Evolutionary conservation across 2,888 invertebrate genomes (phyloP), one percentile per base, ranked within the genome.

Genomic region (Auanema freiburgensis): DNA sequence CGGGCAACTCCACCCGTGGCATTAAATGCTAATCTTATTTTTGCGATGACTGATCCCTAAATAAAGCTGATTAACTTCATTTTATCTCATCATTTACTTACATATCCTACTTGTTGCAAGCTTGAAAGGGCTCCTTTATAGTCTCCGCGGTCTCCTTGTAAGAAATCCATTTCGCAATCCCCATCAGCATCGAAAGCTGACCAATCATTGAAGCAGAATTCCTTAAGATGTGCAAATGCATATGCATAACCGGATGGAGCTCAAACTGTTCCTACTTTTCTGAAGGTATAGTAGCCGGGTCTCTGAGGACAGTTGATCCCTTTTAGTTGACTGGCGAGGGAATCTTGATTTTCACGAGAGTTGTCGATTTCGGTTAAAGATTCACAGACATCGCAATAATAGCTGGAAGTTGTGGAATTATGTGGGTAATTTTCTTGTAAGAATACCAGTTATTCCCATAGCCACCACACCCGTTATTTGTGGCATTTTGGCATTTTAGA

Each of bases 191-290:
- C 83, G 59, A 83, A 79, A 1, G 79, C 76, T 2, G 72, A 61
- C 83, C 83, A 83, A 57, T 83, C 83, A 63, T 83, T 83, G 70
- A 83, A 81, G 60, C 83, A 83, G 59, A 83, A 83, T 40, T 82
- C 79, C 68, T 75, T 25, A 1, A 60, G 11, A 23, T 21, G 10
- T n/a, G n/a, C n/a, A n/a, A n/a, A 56, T 25, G 16, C 10, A n/a
- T n/a, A n/a, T n/a, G n/a, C n/a, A n/a, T n/a, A n/a, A n/a, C n/a
- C n/a, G n/a, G n/a, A n/a, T n/a, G n/a, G 16, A 33, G 21, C 14
- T 6, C 18, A 5, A 2, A 14, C 10, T 3, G 2, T 8, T 5
- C 18, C 3, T 24, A 71, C 74, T 64, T 83, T 82, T 53, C 79
- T 72, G 58, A 83, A 81, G 5, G 79, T 78, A 59, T 79, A 83